Evolutionary conservation across 1,140 invertebrate genomes (phyloP), one percentile per base, ranked within the genome.

Genomic region (Heliconius congener): DNA sequence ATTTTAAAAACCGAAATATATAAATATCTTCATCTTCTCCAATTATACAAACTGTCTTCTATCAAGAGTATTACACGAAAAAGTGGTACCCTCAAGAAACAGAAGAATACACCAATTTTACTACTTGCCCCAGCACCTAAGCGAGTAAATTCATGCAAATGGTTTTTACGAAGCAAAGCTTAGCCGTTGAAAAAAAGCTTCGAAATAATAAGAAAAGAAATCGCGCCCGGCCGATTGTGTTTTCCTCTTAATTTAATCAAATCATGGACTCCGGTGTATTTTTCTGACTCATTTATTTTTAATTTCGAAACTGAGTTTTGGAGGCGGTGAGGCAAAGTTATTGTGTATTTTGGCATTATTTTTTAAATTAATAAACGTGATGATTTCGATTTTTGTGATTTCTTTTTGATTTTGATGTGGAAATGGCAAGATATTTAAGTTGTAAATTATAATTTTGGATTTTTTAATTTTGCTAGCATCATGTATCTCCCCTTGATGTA

Each of bases 221-320:
- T 71, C 60, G n/a, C 74, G 60, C 74, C 42, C 60, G 60, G 60
- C 66, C 60, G 37, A 75, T 87, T 87, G 87, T 91, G 90, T 92
- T 93, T 93, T 91, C 88, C 89, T 90, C 84, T 88, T 90, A 89
- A 92, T 92, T 92, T 93, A 93, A 93, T 92, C 92, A 93, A 93
- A 93, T 92, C 88, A 86, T 85, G 88, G 89, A 89, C 80, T 87
- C 76, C 82, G 83, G 88, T 89, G 82, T 91, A 90, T 89, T 92
- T 91, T 93, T 93, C 89, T 90, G 87, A 89, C 87, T 91, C 88
- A 91, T 91, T 92, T 93, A 89, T 90, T 93, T 93, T 93, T 93
- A 92, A 93, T 93, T 93, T 91, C 82, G 89, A 73, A 79, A 78
- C 82, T 60, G 77, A 76, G 76, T 76, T 52, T 80, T 74, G 13